Percentiles rank a stretch among this genome's conserved stretches.
phyloP scores from a whole-genome alignment of 2,888 invertebrate species.

The Lochmaea capreae region DNA sequence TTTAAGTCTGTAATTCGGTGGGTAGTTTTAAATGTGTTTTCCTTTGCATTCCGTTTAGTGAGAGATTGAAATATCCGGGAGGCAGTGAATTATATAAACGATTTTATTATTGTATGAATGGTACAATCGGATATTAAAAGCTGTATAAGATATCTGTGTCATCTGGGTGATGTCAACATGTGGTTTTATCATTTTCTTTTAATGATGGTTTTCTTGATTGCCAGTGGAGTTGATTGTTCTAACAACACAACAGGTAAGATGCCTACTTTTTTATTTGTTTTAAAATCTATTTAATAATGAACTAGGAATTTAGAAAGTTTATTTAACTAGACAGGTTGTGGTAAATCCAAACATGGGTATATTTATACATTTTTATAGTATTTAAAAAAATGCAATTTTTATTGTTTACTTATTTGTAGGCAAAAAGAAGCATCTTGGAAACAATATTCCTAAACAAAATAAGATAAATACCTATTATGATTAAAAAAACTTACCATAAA shows the following conservation, averaged over 20 bases:
- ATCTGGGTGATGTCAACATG: conserved; percentile 20
- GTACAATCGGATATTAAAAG: background rate
- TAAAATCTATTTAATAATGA: conserved; percentile 2
- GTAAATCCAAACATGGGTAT: no score
- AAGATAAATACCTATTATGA: no score
- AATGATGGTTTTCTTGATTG: conserved; percentile 11
- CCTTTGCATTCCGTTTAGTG: background rate
- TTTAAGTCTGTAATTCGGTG: background rate
- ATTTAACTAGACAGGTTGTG: no score
- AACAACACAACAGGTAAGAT: conserved; percentile 22
- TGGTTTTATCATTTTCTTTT: conserved; percentile 12
- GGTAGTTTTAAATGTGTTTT: background rate
- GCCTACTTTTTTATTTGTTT: background rate
- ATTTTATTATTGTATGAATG: conserved; percentile 2
- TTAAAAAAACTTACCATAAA: no score
- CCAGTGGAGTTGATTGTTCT: conserved; percentile 11
- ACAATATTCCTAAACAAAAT: no score
- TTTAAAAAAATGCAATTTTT: no score
- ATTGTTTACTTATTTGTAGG: no score
- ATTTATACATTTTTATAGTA: no score
- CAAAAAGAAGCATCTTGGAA: no score
- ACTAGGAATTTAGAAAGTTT: background rate
- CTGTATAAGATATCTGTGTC: conserved; percentile 5
- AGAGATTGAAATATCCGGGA: conserved; percentile 13
- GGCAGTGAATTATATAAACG: conserved; percentile 10